These are phyloP conservation scores for Eumerus sabulonum DNA, from an alignment of 2,888 invertebrate species.

Conservation along the genomic window DNA sequence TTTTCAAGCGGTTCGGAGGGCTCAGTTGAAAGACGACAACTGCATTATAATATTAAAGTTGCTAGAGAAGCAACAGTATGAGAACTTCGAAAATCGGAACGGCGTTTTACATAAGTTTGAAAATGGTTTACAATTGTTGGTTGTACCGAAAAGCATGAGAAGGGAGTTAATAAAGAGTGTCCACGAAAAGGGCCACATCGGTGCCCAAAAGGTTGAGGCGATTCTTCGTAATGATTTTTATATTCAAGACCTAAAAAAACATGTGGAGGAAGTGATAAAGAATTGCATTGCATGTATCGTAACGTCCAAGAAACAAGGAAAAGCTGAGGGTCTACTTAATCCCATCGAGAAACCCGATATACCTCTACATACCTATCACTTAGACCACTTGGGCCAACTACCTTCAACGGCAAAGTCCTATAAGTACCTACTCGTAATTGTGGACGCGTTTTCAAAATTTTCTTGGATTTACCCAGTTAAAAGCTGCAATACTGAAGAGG, in stretches of 20 bases:
- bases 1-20: neutral
- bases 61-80: slow-evolving; percentile 58
- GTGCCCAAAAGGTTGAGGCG: slow-evolving; percentile 59
- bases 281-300: neutral
- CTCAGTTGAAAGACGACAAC: no score
- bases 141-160: slow-evolving; percentile 30
- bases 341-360: slow-evolving; percentile 70
- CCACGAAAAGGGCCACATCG: slow-evolving; percentile 63
- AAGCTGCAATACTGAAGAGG: slow-evolving; percentile 70
- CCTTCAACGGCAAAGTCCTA: slow-evolving; percentile 56
- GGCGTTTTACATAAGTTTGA: slow-evolving; percentile 39
- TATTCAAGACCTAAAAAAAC: no score
- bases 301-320: slow-evolving; percentile 71
- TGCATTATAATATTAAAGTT: neutral
- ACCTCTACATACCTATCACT: slow-evolving; percentile 72
- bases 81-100: slow-evolving; percentile 4
- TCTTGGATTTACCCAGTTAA: slow-evolving; percentile 73
- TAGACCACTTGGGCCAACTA: slow-evolving; percentile 74
- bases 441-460: slow-evolving; percentile 74
- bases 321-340: slow-evolving; percentile 71
- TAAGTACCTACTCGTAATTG: slow-evolving; percentile 69
- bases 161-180: slow-evolving; percentile 17
- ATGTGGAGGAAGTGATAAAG: neutral
- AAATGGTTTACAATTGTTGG: slow-evolving; percentile 37
- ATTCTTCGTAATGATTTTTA: no score